Evolutionary conservation across 2,113 vertebrate species (phyloP).

Genomic region (Numida meleagris): DNA sequence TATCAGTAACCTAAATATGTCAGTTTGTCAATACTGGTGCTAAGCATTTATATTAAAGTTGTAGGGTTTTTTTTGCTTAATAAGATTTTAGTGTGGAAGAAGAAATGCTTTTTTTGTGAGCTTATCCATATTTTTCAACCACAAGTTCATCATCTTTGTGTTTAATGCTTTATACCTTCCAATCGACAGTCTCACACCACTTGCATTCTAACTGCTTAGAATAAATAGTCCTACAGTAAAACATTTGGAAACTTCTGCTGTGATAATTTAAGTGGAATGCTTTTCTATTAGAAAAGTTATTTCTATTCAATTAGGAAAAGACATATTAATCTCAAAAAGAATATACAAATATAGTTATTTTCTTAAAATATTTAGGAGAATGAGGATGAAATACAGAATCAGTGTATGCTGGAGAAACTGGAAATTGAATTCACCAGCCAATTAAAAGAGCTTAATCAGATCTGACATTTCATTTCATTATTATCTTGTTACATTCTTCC

Average conservation of each 20-base stretch:
- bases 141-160: not conserved
- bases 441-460: conserved; percentile 73
- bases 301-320: too few relatives aligned
- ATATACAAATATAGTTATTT: conserved; percentile 51
- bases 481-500: conserved; percentile 65
- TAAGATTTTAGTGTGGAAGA: not conserved
- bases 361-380: conserved; percentile 60
- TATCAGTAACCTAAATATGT: not conserved
- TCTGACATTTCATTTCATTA: conserved; percentile 75
- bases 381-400: conserved; percentile 48
- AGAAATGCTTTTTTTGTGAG: not conserved
- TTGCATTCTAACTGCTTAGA: conserved; percentile 1
- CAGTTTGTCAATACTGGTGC: not conserved
- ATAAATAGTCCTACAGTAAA: conserved; percentile 17
- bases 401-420: conserved; percentile 56
- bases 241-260: not conserved
- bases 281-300: conserved; percentile 56
- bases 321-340: conserved; percentile 36
- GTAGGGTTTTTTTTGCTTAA: conserved; percentile 7
- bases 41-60: not conserved
- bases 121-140: not conserved
- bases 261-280: conserved; percentile 51
- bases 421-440: conserved; percentile 67
- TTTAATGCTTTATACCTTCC: not conserved
- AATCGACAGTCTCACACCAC: conserved; percentile 5